A percentile compares a stretch with the other conserved stretches of the same genome.
These are phyloP conservation scores for Netelia fuscicornis DNA, from an alignment of 2,888 invertebrate genomes.

Conservation along the genomic window DNA sequence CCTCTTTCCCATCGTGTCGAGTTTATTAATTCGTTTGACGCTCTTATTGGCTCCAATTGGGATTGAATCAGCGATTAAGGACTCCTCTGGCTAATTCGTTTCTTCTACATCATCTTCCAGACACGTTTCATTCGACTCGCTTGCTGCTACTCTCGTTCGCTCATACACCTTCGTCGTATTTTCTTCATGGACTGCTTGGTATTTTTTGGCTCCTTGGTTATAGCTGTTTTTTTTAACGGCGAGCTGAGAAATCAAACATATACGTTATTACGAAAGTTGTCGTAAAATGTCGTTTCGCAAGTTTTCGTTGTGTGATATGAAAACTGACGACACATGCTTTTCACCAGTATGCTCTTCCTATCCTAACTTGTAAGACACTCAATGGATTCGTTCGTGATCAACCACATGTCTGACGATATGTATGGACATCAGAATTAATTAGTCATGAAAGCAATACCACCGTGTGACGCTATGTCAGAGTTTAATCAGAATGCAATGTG, in stretches of 20 bases:
- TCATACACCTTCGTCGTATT: not conserved
- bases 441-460: constrained; percentile 2
- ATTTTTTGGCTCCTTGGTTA: not conserved
- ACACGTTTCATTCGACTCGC: not conserved
- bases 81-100: constrained; percentile 37
- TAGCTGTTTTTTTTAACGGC: not conserved
- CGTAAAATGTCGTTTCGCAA: no score
- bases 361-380: not conserved
- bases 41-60: constrained; percentile 45
- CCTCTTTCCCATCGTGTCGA: not conserved
- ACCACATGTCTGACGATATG: not conserved
- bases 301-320: not conserved
- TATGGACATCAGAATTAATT: not conserved
- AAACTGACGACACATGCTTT: not conserved
- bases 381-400: not conserved
- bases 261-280: no score
- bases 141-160: not conserved
- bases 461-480: constrained; percentile 42
- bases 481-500: constrained; percentile 37
- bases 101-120: not conserved
- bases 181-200: not conserved
- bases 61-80: constrained; percentile 48
- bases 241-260: no score
- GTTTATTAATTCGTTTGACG: constrained; percentile 30
- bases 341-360: not conserved